Evolutionary conservation across 2,888 invertebrate genomes (phyloP), one percentile per base, ranked within the genome.

Genomic region (Andricus curvator): DNA sequence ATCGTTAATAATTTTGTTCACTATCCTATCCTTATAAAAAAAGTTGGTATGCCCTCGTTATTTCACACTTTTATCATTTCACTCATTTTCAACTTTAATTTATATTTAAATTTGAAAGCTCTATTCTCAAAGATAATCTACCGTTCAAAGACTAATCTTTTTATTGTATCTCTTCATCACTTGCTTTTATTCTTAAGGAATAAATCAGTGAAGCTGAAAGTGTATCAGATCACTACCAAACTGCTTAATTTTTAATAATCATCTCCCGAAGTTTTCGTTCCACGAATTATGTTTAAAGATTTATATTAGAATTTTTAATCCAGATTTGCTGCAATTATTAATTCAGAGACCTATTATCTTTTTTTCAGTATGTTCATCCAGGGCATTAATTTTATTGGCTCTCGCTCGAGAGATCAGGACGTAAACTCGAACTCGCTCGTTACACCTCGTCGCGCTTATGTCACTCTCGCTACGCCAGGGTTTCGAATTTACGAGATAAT

Each of bases 401-500:
- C 25, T 68, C 20, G 68, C 44, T 68, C 48, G 17, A 48, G 25
- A 67, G 67, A 41, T 41, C 67, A 67, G 67, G 22, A 41, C 29
- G 68, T 68, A 48, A 68, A 68, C 25, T 68, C 48, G 25, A 68
- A 68, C 25, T 48, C 44, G 48, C 48, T 79, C 44, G 70, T 78
- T 76, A 68, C 78, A 60, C 77, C 60, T 60, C 65, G 56, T 68
- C n/a, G n/a, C 41, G 22, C 78, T 70, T 83, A 77, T 80, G 81
- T 70, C 70, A 60, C 78, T 80, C 56, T 22, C n/a, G 11, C n/a
- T 56, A n/a, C n/a, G 78, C 66, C 29, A 17, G n/a, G 6, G 29
- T 70, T 17, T 56, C 76, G 66, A 78, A 78, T 84, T 83, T 83
- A 78, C 78, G 81, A 81, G 80, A 78, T 81, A 82, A 85, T 85